Percentiles rank a stretch among this genome's conserved stretches.
Evolutionary conservation across 1,140 invertebrate species (phyloP).

Genomic region (Drepana arcuata): DNA sequence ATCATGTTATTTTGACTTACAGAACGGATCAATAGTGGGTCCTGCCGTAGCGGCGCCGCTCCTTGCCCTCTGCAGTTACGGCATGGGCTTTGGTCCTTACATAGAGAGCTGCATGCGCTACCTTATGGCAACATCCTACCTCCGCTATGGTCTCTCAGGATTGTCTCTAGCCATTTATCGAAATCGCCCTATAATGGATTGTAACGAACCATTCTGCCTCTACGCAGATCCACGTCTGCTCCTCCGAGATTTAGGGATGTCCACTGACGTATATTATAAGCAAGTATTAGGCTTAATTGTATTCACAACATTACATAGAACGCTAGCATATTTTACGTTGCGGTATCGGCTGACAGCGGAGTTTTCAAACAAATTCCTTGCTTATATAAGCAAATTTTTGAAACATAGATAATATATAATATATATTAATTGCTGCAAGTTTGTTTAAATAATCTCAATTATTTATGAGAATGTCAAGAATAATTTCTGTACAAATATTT

Average conservation of each 20-base stretch:
- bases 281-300: conserved; percentile 59
- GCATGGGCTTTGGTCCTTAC: conserved; percentile 75
- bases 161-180: conserved; percentile 55
- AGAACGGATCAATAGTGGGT: conserved; percentile 77
- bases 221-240: conserved; percentile 75
- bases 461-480: neutral
- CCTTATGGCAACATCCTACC: conserved; percentile 74
- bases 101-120: conserved; percentile 72
- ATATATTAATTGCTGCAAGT: neutral
- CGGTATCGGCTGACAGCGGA: conserved; percentile 57
- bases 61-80: conserved; percentile 75
- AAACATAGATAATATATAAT: conserved; percentile 44
- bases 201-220: conserved; percentile 56
- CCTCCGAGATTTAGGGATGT: conserved; percentile 66
- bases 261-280: conserved; percentile 30
- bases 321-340: conserved; percentile 58
- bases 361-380: conserved; percentile 64
- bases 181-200: conserved; percentile 50
- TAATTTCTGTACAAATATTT: neutral
- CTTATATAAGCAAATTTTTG: conserved; percentile 59
- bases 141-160: conserved; percentile 73
- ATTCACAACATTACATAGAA: conserved; percentile 61
- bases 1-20: conserved; percentile 26
- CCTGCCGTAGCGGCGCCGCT: conserved; percentile 74
- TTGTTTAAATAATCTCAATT: neutral